These are phyloP conservation scores for Phataginus tetradactyla DNA, from an alignment of 2,797 vertebrate species.

Conservation along the genomic window DNA sequence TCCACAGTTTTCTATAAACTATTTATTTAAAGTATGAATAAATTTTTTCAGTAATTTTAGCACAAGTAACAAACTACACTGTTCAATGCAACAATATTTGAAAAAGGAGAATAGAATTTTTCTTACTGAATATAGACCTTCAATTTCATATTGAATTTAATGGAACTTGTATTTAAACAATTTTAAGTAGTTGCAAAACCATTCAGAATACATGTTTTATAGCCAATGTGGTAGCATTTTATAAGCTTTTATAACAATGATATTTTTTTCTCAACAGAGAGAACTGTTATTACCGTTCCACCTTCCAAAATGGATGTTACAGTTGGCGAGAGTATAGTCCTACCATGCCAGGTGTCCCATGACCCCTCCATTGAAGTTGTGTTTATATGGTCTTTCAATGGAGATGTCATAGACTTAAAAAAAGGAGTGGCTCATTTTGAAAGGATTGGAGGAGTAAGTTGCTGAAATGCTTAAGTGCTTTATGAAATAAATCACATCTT, in stretches of 20 bases:
- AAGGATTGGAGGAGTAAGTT: constrained; percentile 92
- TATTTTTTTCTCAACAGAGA: constrained; percentile 85
- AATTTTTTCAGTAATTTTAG: neutral
- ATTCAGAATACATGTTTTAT: neutral
- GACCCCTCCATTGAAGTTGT: constrained; percentile 89
- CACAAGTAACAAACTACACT: neutral
- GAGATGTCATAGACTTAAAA: constrained; percentile 89
- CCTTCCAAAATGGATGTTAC: constrained; percentile 91
- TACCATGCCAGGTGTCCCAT: constrained; percentile 92
- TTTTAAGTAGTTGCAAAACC: neutral
- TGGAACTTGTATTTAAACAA: neutral
- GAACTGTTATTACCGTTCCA: constrained; percentile 89
- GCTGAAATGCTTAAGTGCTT: neutral
- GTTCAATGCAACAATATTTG: neutral
- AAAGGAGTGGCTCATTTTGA: constrained; percentile 90
- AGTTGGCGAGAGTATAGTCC: constrained; percentile 92
- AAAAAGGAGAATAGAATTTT: neutral
- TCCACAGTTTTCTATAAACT: neutral
- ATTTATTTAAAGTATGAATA: neutral
- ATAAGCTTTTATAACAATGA: neutral
- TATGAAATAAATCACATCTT: constrained; percentile 18
- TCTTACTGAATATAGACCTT: neutral
- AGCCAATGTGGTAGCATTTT: neutral
- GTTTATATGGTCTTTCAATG: constrained; percentile 93
- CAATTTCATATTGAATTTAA: neutral